Conservation (phyloP, 2,797 vertebrate genomes). For the Trachops cirrhosus region DNA sequence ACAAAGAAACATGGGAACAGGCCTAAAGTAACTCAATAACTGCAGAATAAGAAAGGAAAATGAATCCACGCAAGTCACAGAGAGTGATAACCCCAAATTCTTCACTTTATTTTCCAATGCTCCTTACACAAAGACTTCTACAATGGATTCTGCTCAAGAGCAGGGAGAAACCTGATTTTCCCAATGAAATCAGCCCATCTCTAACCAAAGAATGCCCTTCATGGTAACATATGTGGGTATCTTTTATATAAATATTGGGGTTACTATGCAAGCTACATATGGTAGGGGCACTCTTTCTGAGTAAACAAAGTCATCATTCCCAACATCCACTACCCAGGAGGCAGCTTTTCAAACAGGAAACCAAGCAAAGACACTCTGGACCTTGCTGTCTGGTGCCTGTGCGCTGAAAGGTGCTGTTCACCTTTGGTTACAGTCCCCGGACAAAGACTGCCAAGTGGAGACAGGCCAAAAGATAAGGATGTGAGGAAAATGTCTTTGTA, state of each 20-base stretch:
- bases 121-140: slow-evolving; percentile 11
- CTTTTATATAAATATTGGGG: background rate
- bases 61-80: background rate
- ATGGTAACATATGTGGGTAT: background rate
- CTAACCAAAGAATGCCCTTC: slow-evolving; percentile 17
- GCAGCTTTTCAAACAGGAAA: slow-evolving; percentile 14
- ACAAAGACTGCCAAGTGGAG: slow-evolving; percentile 29
- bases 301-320: background rate
- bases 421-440: slow-evolving; percentile 10
- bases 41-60: background rate
- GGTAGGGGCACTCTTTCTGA: background rate
- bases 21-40: slow-evolving; percentile 1
- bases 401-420: slow-evolving; percentile 39
- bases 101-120: slow-evolving; percentile 2
- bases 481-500: slow-evolving; percentile 46
- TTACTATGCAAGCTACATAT: background rate
- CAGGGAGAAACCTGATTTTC: background rate
- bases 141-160: background rate
- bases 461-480: slow-evolving; percentile 55
- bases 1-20: slow-evolving; percentile 19
- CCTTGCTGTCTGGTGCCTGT: background rate
- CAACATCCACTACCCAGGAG: background rate
- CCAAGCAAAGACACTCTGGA: background rate
- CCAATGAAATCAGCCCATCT: background rate
- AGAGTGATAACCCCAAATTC: background rate